Conservation (phyloP, 64 coral and sea anemone species). For the Dendrophyllia cribrosa region DNA sequence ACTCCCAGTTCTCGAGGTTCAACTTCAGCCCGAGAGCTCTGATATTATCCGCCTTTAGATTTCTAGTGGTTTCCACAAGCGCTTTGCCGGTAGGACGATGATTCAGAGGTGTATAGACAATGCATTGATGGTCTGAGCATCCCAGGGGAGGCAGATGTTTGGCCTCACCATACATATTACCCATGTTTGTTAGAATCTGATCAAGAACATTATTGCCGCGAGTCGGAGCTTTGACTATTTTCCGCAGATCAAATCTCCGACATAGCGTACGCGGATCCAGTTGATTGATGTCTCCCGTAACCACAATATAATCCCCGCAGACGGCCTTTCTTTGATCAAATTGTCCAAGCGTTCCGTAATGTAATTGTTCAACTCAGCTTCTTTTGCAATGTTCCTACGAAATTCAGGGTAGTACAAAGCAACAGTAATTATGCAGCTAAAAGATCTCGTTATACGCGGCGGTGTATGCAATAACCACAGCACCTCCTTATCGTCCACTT, state of each 20-base stretch:
- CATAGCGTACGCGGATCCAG: neutral
- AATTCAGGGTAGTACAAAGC: constrained; percentile 62
- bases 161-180: neutral
- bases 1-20: neutral
- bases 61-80: neutral
- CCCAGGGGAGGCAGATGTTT: constrained; percentile 28
- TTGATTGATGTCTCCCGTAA: constrained; percentile 24
- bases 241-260: constrained; percentile 20
- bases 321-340: constrained; percentile 23
- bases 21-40: neutral
- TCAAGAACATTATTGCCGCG: constrained; percentile 52
- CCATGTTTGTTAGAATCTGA: constrained; percentile 66
- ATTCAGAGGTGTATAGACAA: neutral
- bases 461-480: constrained; percentile 40
- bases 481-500: neutral
- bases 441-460: neutral
- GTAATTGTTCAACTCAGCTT: constrained; percentile 48
- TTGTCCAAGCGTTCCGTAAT: constrained; percentile 43
- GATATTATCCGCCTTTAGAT: neutral
- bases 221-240: constrained; percentile 46
- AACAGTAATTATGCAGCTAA: constrained; percentile 30
- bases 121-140: constrained; percentile 25
- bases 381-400: constrained; percentile 21
- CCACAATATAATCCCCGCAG: constrained; percentile 63
- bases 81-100: neutral